Evolutionary conservation across 1,140 invertebrate species (phyloP), one percentile per base, ranked within the genome.

Genomic region (Armadillidium nasatum): DNA sequence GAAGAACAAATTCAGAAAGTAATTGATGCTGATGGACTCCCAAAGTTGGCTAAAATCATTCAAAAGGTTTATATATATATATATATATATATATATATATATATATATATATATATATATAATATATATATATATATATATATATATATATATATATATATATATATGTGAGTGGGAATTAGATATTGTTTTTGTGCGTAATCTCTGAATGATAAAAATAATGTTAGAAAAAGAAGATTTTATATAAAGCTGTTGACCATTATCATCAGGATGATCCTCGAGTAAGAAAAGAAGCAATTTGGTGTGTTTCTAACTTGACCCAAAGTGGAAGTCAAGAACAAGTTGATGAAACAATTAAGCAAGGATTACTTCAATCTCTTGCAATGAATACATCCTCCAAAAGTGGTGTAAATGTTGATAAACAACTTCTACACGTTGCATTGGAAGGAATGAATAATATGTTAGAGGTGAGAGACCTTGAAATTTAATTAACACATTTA

Each of bases 1-100:
- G 92, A 95, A 82, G 88, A 90, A 7, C 97, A 99, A 87, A 96
- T 99, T n/a, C 96, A 99, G 85, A 92, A 93, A 54, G 97, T 99
- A n/a, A 95, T 99, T 74, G 94, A 99, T 85, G 94, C 95, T 23
- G 91, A 90, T 0, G 88, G 11, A 60, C 19, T 60, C 19, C 2
- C 7, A 15, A 13, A 60, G 19, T 19, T 60, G 11, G 50, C 19
- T 60, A 19, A 15, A 15, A 19, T 19, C 11, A 60, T 60, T 4
- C 1, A 60, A 3, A 60, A 60, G 19, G 50, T n/a, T 60, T 3
- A 60, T 60, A 15, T 60, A 60, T 60, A 60, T 60, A 60, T 33
- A 33, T 33, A 33, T 33, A 33, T 33, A 33, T 33, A 33, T n/a
- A n/a, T n/a, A n/a, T n/a, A n/a, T n/a, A n/a, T n/a, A n/a, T n/a